A percentile compares a stretch with the other conserved stretches of the same genome.
phyloP scores from a whole-genome alignment of 2,113 vertebrate genomes.

The Notothenia coriiceps region DNA sequence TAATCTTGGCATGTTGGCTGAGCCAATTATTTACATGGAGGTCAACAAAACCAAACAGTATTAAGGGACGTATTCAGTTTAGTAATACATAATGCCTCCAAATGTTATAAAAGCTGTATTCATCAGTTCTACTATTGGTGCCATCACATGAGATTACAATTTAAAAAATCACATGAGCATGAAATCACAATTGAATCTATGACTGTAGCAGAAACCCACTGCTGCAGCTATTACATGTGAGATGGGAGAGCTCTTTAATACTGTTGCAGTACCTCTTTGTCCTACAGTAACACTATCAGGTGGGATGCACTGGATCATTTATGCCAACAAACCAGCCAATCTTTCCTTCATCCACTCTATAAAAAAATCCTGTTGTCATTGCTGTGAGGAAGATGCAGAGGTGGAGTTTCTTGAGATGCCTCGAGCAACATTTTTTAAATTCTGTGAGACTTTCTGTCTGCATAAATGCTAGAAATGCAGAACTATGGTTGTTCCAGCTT shows the following conservation, averaged over 20 bases:
- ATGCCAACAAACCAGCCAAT: constrained; percentile 15
- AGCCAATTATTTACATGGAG: not conserved
- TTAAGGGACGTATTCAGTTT: not conserved
- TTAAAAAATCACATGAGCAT: not conserved
- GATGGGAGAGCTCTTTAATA: not conserved
- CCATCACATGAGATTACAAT: not conserved
- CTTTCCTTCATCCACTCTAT: constrained; percentile 28
- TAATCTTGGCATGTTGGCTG: not conserved
- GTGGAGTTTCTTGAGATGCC: constrained; percentile 19
- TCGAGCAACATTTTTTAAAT: constrained; percentile 19
- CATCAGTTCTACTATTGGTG: too few relatives aligned
- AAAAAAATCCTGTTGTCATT: constrained; percentile 42
- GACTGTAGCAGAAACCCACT: not conserved
- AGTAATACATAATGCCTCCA: not conserved
- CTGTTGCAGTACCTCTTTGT: constrained; percentile 14
- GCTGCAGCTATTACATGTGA: not conserved
- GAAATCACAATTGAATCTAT: not conserved
- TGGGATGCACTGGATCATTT: constrained; percentile 37
- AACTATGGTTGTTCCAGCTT: not conserved
- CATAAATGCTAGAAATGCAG: constrained; percentile 16
- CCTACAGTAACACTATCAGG: constrained; percentile 23
- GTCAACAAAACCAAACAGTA: not conserved
- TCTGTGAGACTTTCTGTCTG: constrained; percentile 6
- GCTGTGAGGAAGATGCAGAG: constrained; percentile 40
- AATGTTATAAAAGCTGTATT: not conserved